A percentile compares a stretch with the other conserved stretches of the same genome.
Conservation (phyloP, 2,797 vertebrate genomes). For the Hippoglossus hippoglossus region DNA sequence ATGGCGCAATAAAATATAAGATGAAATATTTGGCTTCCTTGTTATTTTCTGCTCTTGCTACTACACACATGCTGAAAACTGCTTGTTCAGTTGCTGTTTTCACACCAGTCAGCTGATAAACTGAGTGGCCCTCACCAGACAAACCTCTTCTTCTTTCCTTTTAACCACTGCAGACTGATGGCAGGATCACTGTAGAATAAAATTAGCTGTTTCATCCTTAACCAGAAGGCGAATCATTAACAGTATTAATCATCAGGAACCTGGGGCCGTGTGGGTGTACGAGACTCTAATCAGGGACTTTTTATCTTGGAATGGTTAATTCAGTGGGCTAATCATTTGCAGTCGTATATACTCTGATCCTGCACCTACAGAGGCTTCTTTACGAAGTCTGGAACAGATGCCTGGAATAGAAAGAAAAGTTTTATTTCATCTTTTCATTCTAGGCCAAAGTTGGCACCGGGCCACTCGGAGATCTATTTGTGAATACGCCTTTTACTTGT, state of each 20-base stretch:
- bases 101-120: constrained; percentile 18
- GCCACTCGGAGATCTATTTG: too few species aligned
- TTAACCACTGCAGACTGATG: constrained; percentile 8
- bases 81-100: constrained; percentile 6
- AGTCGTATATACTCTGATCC: constrained; percentile 26
- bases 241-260: constrained; percentile 61
- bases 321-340: constrained; percentile 57
- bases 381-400: neutral
- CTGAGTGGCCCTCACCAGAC: neutral
- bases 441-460: too few species aligned
- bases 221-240: constrained; percentile 65
- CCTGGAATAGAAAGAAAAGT: neutral
- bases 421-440: neutral
- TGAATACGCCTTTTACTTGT: too few species aligned
- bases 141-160: neutral
- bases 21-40: neutral
- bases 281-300: constrained; percentile 44
- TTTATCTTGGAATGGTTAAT: constrained; percentile 67
- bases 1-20: constrained; percentile 48
- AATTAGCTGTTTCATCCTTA: constrained; percentile 45
- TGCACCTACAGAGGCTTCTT: constrained; percentile 14
- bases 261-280: constrained; percentile 40
- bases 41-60: neutral
- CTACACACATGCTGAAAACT: neutral
- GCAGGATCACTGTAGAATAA: constrained; percentile 39